These are phyloP conservation scores for Orchesella flavescens DNA, from an alignment of 2,888 invertebrate species.

Conservation along the genomic window DNA sequence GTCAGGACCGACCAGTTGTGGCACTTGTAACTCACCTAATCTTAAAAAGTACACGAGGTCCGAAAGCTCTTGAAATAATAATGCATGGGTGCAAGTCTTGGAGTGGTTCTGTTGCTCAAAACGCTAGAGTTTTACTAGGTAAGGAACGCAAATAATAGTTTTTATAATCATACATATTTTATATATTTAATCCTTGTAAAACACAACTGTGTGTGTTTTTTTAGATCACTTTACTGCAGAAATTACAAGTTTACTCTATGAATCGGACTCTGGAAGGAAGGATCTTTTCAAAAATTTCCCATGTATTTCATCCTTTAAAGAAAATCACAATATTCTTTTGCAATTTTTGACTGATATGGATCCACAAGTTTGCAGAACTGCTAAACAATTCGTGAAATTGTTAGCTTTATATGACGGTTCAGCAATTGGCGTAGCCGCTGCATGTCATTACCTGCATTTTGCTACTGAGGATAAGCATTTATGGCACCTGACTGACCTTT, in stretches of 20 bases:
- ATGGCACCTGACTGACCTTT: conserved; percentile 66
- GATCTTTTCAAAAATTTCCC: conserved; percentile 64
- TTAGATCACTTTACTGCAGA: conserved; percentile 68
- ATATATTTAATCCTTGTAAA: background rate
- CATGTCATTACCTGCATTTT: conserved; percentile 64
- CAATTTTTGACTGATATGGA: conserved; percentile 67
- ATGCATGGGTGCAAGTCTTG: conserved; percentile 68
- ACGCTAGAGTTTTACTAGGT: conserved; percentile 65
- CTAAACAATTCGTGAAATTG: conserved; percentile 67
- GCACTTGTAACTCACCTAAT: conserved; percentile 71
- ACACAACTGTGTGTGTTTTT: conserved; percentile 7
- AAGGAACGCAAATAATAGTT: conserved; percentile 1
- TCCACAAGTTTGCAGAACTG: conserved; percentile 59
- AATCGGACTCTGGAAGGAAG: conserved; percentile 64
- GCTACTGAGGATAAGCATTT: conserved; percentile 65
- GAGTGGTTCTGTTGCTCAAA: conserved; percentile 39
- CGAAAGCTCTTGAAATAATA: conserved; percentile 65
- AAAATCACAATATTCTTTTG: conserved; percentile 59
- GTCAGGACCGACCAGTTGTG: conserved; percentile 62
- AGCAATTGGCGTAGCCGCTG: conserved; percentile 65
- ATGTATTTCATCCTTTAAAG: conserved; percentile 65
- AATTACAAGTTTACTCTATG: conserved; percentile 62
- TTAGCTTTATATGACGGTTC: conserved; percentile 67
- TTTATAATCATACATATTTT: background rate
- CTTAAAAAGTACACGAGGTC: conserved; percentile 69